These are phyloP conservation scores for Gymnopithys bicolor DNA, from an alignment of 2,797 vertebrate genomes.

Conservation along the genomic window DNA sequence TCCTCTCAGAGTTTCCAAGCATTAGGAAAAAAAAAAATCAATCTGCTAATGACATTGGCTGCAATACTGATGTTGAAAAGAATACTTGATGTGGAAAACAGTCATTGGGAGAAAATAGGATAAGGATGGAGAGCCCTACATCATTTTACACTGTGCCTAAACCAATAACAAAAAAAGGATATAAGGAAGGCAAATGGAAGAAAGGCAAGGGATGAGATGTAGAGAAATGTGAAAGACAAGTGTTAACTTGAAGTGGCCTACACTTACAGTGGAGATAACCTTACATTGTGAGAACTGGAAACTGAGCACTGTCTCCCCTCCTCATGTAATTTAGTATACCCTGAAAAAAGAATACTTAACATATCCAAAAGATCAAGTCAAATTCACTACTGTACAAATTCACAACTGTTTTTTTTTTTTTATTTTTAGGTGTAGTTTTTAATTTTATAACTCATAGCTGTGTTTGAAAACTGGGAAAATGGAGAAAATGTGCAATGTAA, in stretches of 20 bases:
- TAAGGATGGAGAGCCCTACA: neutral
- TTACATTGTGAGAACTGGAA: neutral
- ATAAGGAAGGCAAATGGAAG: neutral
- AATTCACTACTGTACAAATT: neutral
- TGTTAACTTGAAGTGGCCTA: neutral
- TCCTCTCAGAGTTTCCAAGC: neutral
- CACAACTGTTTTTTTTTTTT: neutral
- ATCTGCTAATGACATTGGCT: neutral
- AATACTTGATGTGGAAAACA: neutral
- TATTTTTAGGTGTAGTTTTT: neutral
- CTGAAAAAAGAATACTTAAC: neutral
- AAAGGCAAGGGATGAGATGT: neutral
- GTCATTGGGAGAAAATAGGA: neutral
- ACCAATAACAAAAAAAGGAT: neutral
- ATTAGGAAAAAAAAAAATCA: neutral
- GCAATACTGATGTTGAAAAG: neutral
- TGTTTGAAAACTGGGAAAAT: neutral
- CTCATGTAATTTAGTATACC: neutral
- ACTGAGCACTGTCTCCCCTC: accelerated
- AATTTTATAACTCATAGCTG: neutral
- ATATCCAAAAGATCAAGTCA: neutral
- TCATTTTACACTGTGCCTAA: neutral
- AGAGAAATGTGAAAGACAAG: neutral
- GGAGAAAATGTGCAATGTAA: neutral
- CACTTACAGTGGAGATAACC: neutral